Percentiles rank a stretch among this genome's conserved stretches.
phyloP scores from a whole-genome alignment of 2,888 invertebrate genomes.

The Digitonthophagus gazella region DNA sequence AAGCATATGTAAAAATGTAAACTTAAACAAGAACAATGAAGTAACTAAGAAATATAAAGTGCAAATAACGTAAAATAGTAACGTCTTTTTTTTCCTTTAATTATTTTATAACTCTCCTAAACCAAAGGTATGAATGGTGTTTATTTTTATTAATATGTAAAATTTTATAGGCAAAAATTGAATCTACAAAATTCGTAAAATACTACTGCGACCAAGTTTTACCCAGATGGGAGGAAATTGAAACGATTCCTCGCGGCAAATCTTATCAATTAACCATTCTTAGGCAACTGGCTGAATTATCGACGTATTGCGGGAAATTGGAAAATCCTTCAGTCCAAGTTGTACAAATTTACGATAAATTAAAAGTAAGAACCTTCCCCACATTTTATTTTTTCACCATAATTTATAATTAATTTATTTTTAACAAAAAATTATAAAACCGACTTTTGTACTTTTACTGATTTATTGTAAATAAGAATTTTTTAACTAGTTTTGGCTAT shows the following conservation, averaged over 20 bases:
- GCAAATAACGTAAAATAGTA: too few relatives aligned
- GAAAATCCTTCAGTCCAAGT: conserved; percentile 74
- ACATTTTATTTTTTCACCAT: too few relatives aligned
- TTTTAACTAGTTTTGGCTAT: too few relatives aligned
- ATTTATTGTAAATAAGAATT: too few relatives aligned
- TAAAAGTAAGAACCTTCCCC: conserved; percentile 81
- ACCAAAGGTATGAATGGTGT: too few relatives aligned
- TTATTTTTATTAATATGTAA: not conserved
- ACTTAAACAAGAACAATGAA: too few relatives aligned
- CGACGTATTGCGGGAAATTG: conserved; percentile 71
- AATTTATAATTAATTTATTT: not conserved
- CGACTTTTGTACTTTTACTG: too few relatives aligned
- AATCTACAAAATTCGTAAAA: conserved; percentile 79
- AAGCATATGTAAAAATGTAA: too few relatives aligned
- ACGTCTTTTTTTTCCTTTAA: too few relatives aligned
- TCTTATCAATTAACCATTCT: conserved; percentile 75
- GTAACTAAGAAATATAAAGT: too few relatives aligned
- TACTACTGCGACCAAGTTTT: conserved; percentile 85
- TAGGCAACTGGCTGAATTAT: conserved; percentile 84
- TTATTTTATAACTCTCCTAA: too few relatives aligned
- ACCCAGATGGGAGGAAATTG: conserved; percentile 69
- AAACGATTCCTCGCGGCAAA: conserved; percentile 59
- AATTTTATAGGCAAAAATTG: conserved; percentile 68
- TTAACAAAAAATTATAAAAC: too few relatives aligned
- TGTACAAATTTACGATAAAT: conserved; percentile 71